Percentiles rank a stretch among this genome's conserved stretches.
Conservation (phyloP, 2,888 invertebrate genomes). For the Stenichneumon culpator region DNA sequence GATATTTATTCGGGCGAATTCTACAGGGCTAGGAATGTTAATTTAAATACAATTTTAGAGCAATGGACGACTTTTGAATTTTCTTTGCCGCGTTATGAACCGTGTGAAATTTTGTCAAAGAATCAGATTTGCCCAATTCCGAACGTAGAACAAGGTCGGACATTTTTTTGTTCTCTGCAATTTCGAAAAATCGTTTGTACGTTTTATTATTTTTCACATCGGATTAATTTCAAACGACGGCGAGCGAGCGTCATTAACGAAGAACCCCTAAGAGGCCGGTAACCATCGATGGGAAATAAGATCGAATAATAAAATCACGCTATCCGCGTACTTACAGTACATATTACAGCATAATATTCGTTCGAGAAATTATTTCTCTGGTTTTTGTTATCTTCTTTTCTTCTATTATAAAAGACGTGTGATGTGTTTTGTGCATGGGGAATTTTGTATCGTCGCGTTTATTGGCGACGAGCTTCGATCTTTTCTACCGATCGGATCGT, state of each 20-base stretch:
- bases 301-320: slow-evolving; percentile 52
- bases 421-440: slow-evolving; percentile 53
- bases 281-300: slow-evolving; percentile 48
- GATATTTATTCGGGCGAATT: not conserved
- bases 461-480: slow-evolving; percentile 37
- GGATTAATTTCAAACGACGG: slow-evolving; percentile 26
- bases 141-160: not conserved
- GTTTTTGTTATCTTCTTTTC: not conserved
- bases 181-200: not conserved
- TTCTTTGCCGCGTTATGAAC: no score
- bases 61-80: not conserved
- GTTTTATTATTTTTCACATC: slow-evolving; percentile 4
- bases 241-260: slow-evolving; percentile 27
- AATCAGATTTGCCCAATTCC: not conserved
- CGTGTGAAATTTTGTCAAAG: not conserved
- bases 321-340: slow-evolving; percentile 45
- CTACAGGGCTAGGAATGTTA: not conserved
- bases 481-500: slow-evolving; percentile 57
- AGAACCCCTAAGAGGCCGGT: slow-evolving; percentile 18
- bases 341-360: slow-evolving; percentile 48
- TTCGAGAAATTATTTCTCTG: slow-evolving; percentile 29
- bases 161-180: not conserved
- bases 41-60: not conserved
- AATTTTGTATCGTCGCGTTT: slow-evolving; percentile 32
- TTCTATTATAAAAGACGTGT: slow-evolving; percentile 62